Evolutionary conservation across 2,888 invertebrate genomes (phyloP).

Genomic region (Polydrusus tereticollis): DNA sequence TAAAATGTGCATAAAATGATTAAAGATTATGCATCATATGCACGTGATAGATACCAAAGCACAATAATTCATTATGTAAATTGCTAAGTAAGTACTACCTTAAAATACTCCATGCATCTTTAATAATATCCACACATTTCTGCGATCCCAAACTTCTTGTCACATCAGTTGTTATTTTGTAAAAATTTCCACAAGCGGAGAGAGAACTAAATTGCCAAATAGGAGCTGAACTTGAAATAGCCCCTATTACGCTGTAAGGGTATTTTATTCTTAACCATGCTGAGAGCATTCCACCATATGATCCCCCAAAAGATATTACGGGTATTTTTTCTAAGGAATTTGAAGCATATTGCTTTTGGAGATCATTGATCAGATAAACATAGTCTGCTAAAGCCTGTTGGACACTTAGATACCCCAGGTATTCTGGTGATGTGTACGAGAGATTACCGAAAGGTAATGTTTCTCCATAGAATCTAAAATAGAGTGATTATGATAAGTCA

Average conservation of each 20-base stretch:
- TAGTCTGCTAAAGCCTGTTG: conserved; percentile 96
- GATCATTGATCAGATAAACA: conserved; percentile 79
- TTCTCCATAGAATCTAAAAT: conserved; percentile 85
- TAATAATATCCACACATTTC: conserved; percentile 79
- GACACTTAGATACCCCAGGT: conserved; percentile 87
- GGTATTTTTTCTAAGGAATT: conserved; percentile 71
- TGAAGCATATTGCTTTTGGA: conserved; percentile 65
- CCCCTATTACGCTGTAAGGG: conserved; percentile 88
- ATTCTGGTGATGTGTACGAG: conserved; percentile 75
- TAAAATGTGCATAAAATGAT: no score
- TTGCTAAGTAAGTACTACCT: conserved; percentile 67
- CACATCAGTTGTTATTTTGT: conserved; percentile 83
- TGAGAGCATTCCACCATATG: conserved; percentile 91
- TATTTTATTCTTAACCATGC: conserved; percentile 98
- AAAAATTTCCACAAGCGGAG: conserved; percentile 83
- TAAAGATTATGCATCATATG: no score
- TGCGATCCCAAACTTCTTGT: conserved; percentile 70
- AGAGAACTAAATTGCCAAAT: conserved; percentile 87
- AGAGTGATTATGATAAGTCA: not conserved
- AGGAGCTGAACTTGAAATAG: conserved; percentile 94
- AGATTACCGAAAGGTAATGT: conserved; percentile 90
- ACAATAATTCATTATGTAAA: no score
- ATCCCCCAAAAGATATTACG: conserved; percentile 88
- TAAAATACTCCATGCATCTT: conserved; percentile 83
- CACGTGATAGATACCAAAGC: no score